A percentile compares a stretch with the other conserved stretches of the same genome.
Evolutionary conservation across 1,140 invertebrate genomes (phyloP).

Genomic region (Euglossa dilemma): DNA sequence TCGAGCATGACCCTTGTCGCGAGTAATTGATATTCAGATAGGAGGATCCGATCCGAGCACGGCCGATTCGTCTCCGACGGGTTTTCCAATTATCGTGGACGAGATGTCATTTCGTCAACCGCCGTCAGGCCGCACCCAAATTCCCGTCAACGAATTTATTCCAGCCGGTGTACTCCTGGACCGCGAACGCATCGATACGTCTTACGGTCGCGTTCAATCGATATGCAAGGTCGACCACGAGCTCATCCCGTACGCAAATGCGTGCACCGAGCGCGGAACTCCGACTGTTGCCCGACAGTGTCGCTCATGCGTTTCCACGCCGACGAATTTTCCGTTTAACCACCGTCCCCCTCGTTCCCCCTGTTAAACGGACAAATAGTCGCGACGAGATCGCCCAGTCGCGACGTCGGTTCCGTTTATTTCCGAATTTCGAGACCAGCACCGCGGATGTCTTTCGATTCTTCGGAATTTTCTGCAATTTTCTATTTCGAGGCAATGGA

Average conservation of each 20-base stretch:
- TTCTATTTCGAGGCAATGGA: too few relatives aligned
- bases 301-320: too few relatives aligned
- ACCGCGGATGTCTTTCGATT: too few relatives aligned
- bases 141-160: slow-evolving; percentile 43
- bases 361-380: too few relatives aligned
- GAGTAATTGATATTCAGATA: slow-evolving; percentile 33
- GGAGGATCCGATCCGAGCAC: neutral
- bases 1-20: neutral
- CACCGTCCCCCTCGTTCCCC: too few relatives aligned
- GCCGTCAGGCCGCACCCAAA: slow-evolving; percentile 22
- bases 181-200: slow-evolving; percentile 36
- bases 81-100: slow-evolving; percentile 31
- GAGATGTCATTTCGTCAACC: slow-evolving; percentile 24
- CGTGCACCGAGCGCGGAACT: slow-evolving; percentile 12
- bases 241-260: slow-evolving; percentile 38
- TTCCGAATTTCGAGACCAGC: too few relatives aligned
- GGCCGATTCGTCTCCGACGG: neutral
- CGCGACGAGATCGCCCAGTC: too few relatives aligned
- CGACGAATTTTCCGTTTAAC: too few relatives aligned
- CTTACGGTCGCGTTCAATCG: slow-evolving; percentile 34
- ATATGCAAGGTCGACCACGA: slow-evolving; percentile 35
- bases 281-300: too few relatives aligned
- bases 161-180: neutral
- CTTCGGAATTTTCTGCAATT: too few relatives aligned
- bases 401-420: too few relatives aligned